Evolutionary conservation across 2,797 vertebrate genomes (phyloP), one percentile per base, ranked within the genome.

Genomic region (Cuniculus paca): DNA sequence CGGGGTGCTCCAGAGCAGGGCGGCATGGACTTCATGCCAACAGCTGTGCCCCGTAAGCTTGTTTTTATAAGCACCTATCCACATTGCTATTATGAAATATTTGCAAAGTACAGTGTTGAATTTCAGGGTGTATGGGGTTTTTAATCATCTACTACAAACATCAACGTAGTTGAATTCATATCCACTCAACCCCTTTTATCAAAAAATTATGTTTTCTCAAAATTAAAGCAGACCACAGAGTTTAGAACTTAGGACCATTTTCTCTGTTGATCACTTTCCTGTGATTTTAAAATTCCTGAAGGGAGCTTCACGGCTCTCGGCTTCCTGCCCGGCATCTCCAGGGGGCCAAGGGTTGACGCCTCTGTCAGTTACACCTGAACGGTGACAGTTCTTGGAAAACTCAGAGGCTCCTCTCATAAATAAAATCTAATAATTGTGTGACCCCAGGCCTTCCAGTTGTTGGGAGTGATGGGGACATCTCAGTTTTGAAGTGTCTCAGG

Each of bases 301-400:
- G 95, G 95, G 96, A 94, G 79, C 50, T 34, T 83, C 63, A 81
- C 42, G 84, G 83, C 93, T 90, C 31, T 94, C 90, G 92, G 85
- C 97, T 84, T 97, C 90, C 28, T 48, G 95, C 94, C 97, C 10
- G 1, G 92, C 87, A 90, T 79, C 89, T 96, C 97, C 65, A 74
- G 85, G 96, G 96, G 96, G 97, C 96, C 85, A 24, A 90, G 91
- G 91, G 97, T 87, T 91, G 97, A 92, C 63, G 88, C 92, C 74
- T 79, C 79, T 95, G 93, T 93, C 98, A 97, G 87, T 65, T 87
- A 93, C 42, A 91, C 96, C 93, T 82, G 42, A 86, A 90, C 96
- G 88, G 82, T 96, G 98, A 97, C 97, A 98, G 98, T 95, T 96
- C 96, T 98, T 63, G 13, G 86, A 94, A 98, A 98, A 79, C 34